phyloP scores from a whole-genome alignment of 2,797 vertebrate genomes.

The Anableps anableps region DNA sequence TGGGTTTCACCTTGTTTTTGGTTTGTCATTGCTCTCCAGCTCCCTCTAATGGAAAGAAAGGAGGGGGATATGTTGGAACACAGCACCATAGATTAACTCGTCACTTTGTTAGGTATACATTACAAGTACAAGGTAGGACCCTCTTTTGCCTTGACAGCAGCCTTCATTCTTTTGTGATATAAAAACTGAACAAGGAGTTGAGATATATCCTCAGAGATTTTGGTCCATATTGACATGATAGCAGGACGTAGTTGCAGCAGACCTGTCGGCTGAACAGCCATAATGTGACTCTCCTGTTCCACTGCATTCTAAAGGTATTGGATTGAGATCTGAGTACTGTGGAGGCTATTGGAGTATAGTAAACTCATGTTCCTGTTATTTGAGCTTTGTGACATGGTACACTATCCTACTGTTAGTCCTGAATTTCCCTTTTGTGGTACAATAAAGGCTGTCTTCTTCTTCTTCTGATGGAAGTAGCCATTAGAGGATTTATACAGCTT shows the following conservation, averaged over 20 bases:
- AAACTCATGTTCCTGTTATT: not conserved
- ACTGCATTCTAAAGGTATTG: not conserved
- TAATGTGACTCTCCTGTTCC: not conserved
- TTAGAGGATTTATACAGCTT: slow-evolving; percentile 36
- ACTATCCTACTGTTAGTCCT: slow-evolving; percentile 44
- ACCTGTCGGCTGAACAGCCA: not conserved
- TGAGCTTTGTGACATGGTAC: slow-evolving; percentile 12
- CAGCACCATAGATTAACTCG: not conserved
- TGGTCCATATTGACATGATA: not conserved
- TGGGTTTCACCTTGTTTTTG: not conserved
- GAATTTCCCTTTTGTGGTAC: no score
- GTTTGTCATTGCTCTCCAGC: not conserved
- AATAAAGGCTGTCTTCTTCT: no score
- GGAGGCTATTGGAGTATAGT: not conserved
- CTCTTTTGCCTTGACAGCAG: not conserved
- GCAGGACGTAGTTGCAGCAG: not conserved
- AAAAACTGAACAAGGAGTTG: not conserved
- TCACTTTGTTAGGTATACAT: not conserved
- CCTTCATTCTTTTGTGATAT: not conserved
- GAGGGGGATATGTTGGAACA: not conserved
- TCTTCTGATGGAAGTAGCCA: slow-evolving; percentile 58
- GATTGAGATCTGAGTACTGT: not conserved
- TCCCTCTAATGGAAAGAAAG: not conserved
- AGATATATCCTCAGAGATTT: not conserved
- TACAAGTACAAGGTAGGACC: not conserved